Conservation (phyloP, 1,140 invertebrate genomes). For the Brachionus koreanus region DNA sequence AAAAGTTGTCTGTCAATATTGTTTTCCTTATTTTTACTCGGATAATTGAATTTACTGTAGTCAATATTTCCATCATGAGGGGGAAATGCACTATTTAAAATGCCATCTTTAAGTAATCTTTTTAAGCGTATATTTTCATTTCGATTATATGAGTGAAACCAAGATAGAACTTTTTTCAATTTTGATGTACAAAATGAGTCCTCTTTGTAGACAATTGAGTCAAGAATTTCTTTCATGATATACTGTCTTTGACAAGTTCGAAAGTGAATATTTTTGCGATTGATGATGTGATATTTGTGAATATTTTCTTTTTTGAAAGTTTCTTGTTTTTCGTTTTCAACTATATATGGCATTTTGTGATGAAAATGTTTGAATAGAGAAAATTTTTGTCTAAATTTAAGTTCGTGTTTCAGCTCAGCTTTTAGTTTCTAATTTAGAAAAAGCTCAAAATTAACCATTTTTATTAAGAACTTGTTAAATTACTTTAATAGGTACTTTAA, state of each 20-base stretch:
- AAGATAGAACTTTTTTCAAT: not conserved
- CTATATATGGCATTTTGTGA: not conserved
- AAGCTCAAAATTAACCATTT: not conserved
- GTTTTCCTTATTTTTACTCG: not conserved
- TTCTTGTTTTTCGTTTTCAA: not conserved
- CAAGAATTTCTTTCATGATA: slow-evolving; percentile 33
- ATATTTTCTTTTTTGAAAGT: slow-evolving; percentile 6
- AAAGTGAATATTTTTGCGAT: not conserved
- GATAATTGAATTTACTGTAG: not conserved
- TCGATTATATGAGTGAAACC: slow-evolving; percentile 1
- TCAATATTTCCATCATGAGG: slow-evolving; percentile 37
- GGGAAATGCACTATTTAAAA: slow-evolving; percentile 27
- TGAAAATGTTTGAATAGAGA: not conserved
- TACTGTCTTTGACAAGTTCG: not conserved
- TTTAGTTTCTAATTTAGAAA: not conserved
- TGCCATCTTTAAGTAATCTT: slow-evolving; percentile 20
- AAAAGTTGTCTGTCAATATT: slow-evolving; percentile 28
- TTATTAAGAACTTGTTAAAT: not conserved
- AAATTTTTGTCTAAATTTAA: slow-evolving; percentile 4
- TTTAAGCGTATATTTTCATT: slow-evolving; percentile 1
- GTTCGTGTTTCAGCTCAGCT: not conserved
- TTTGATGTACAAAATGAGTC: not conserved
- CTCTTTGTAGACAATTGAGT: not conserved
- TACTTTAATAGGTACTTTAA: not conserved
- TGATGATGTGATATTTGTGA: not conserved